Base-by-base conservation (phyloP, 2,113 vertebrate genomes). In the Telmatochromis sp. region DNA sequence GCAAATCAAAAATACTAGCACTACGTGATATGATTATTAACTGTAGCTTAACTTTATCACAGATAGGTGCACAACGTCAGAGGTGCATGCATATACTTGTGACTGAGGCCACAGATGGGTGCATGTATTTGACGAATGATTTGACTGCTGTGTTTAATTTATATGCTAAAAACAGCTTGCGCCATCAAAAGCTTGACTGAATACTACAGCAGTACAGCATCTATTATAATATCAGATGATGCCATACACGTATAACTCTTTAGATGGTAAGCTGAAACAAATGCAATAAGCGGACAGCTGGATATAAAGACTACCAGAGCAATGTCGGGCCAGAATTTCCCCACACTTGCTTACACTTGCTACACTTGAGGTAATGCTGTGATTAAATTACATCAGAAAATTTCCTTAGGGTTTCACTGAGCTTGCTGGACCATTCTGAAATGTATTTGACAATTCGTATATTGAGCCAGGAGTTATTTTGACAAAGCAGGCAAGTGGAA, bases 341-440 rank as follows among this genome's bases (percentile, higher is more conserved):
- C 57, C 80, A 51, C 75, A 53, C 42, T 75, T 23, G 57, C 84
- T 86, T 78, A 81, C 78, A 84, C 81, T 89, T 79, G 60, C 82
- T 80, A 60, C 26, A 60, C 57, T 60, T 60, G 85, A 91, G 88
- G 88, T 91, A 90, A 91, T 85, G 82, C 71, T 88, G 60, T 82
- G 87, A 92, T 89, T 89, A 63, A 90, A 93, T 94, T 89, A 87
- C 89, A 91, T 92, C 92, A 92, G 86, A 89, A 82, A 85, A 33
- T 45, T 90, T 93, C 87, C 87, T 87, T 75, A 50, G 87, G 94
- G 88, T 92, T 83, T 89, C 45, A 33, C 83, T 60, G 51, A 81
- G 89, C 83, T 92, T 85, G 87, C 82, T 28, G 42, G 89, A 90
- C 79, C 82, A 81, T 87, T 89, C 58, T 78, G 55, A 85, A 87